Evolutionary conservation across 2,113 vertebrate species (phyloP).

Genomic region (Dinomys branickii): DNA sequence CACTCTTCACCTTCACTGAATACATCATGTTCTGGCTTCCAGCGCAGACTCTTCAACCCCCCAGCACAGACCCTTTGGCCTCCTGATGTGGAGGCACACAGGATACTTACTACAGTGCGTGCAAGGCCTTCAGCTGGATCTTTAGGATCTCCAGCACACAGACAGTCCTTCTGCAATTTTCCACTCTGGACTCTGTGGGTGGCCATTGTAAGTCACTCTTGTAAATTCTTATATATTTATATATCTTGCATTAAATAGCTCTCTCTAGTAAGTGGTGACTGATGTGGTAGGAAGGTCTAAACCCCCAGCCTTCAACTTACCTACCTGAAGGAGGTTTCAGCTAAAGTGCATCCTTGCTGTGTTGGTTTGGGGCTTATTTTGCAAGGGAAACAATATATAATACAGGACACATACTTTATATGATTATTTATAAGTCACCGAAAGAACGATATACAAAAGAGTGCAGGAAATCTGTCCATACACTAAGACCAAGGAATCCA

Average conservation of each 20-base stretch:
- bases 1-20: neutral
- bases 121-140: neutral
- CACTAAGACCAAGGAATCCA: no score
- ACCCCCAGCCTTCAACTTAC: neutral
- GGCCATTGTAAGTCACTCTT: neutral
- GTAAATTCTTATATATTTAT: neutral
- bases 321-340: neutral
- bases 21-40: neutral
- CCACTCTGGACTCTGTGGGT: neutral
- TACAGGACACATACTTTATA: no score
- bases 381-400: no score
- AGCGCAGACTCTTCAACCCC: neutral
- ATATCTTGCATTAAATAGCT: neutral
- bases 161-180: neutral
- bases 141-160: neutral
- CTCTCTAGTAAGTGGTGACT: neutral
- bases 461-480: no score
- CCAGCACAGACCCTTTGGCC: neutral
- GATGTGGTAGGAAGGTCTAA: neutral
- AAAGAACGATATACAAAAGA: no score
- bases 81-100: neutral
- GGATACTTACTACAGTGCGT: neutral
- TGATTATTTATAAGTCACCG: no score
- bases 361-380: no score
- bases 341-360: neutral